These are phyloP conservation scores for Pedionomus torquatus DNA, from an alignment of 2,113 vertebrate species.

Conservation along the genomic window DNA sequence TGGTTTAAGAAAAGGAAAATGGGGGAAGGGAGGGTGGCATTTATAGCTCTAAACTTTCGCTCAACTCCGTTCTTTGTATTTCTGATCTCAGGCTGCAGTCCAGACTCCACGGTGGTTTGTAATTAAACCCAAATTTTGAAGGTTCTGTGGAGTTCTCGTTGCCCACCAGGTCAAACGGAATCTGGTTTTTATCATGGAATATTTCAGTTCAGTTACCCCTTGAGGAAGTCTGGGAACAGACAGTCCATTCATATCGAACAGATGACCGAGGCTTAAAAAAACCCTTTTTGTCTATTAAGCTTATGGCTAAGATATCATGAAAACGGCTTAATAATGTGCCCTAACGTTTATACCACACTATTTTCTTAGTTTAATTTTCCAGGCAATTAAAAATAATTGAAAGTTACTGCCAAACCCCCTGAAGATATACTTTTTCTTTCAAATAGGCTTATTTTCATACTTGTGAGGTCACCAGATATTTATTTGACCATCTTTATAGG, in stretches of 20 bases:
- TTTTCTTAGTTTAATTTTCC: constrained; percentile 71
- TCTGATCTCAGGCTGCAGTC: constrained; percentile 30
- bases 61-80: background rate
- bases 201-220: constrained; percentile 43
- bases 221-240: constrained; percentile 65
- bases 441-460: constrained; percentile 62
- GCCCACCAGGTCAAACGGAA: constrained; percentile 42
- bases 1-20: background rate
- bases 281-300: constrained; percentile 50
- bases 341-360: constrained; percentile 49
- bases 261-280: constrained; percentile 46
- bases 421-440: constrained; percentile 67
- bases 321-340: constrained; percentile 58
- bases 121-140: constrained; percentile 57
- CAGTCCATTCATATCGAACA: constrained; percentile 62
- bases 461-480: constrained; percentile 66
- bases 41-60: background rate
- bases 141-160: constrained; percentile 37
- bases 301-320: constrained; percentile 51
- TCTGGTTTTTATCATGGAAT: constrained; percentile 63
- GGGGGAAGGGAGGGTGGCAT: background rate
- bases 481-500: constrained; percentile 69
- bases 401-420: constrained; percentile 67
- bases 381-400: constrained; percentile 75
- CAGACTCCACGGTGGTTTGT: constrained; percentile 27